These are phyloP conservation scores for Acheta domesticus DNA, from an alignment of 2,888 invertebrate genomes.

Conservation along the genomic window DNA sequence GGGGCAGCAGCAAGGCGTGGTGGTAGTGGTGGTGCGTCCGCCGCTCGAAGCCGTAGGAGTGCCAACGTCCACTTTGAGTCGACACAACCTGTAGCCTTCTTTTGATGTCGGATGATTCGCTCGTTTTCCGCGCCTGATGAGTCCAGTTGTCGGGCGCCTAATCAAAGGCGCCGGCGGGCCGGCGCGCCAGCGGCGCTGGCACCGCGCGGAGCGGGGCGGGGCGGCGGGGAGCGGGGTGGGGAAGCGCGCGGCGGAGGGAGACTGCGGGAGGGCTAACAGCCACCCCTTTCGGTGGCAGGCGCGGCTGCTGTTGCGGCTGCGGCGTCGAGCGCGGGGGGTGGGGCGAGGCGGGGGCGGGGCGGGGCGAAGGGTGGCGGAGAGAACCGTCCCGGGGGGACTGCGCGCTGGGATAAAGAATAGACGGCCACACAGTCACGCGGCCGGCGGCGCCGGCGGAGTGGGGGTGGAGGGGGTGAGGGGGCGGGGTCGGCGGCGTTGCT, in stretches of 20 bases:
- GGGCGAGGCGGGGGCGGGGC: background rate
- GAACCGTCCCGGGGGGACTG: background rate
- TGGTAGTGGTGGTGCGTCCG: background rate
- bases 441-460: background rate
- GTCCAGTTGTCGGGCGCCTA: conserved; percentile 18
- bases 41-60: conserved; percentile 18
- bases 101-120: conserved; percentile 18
- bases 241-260: background rate
- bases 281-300: background rate
- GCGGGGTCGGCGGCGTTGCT: background rate
- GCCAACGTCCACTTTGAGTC: conserved; percentile 9
- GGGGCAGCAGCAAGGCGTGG: no score
- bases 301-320: background rate
- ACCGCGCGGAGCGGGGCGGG: background rate
- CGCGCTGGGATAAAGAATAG: background rate
- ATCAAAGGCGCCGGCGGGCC: conserved; percentile 6
- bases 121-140: conserved; percentile 10
- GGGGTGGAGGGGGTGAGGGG: background rate
- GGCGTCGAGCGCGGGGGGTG: background rate
- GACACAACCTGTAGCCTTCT: conserved; percentile 18
- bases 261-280: background rate
- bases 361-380: background rate
- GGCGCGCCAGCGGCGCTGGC: background rate
- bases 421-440: background rate
- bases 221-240: background rate